Conservation (phyloP, 2,797 vertebrate genomes). For the Premnoplex brunnescens region DNA sequence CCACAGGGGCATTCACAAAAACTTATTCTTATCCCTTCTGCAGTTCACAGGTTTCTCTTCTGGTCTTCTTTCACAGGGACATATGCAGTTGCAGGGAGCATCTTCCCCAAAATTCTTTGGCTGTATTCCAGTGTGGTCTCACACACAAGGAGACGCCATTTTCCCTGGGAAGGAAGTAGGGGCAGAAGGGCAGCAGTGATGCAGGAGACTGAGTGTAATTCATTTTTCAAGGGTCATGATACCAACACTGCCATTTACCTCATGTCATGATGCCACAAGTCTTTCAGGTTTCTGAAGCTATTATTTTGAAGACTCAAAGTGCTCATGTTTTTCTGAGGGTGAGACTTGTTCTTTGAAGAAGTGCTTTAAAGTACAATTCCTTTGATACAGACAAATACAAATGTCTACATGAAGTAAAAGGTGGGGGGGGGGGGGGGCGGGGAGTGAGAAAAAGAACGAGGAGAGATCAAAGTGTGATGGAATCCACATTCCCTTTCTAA, state of each 20-base stretch:
- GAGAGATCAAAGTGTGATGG: background rate
- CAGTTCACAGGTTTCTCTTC: background rate
- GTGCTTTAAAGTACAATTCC: background rate
- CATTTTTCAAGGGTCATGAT: background rate
- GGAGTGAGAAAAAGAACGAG: background rate
- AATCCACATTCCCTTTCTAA: background rate
- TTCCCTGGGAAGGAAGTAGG: background rate
- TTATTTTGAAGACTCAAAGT: background rate
- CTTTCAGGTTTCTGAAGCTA: background rate
- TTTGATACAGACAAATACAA: background rate
- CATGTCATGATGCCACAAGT: background rate
- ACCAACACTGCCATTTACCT: background rate
- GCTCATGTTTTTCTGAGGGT: background rate
- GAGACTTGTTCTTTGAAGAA: background rate
- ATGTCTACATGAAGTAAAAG: background rate
- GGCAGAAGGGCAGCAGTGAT: background rate
- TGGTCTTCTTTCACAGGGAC: background rate
- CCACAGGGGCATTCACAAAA: background rate
- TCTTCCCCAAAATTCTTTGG: rapidly evolving
- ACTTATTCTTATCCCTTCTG: background rate
- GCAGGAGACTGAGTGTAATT: background rate
- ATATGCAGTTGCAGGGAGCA: background rate
- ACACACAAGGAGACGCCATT: background rate
- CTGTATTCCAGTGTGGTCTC: background rate
- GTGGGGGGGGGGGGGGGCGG: background rate